Percentiles rank a stretch among this genome's conserved stretches.
Evolutionary conservation across 92 coral and sea anemone genomes (phyloP).

Genomic region (Epizoanthus illoricatus): DNA sequence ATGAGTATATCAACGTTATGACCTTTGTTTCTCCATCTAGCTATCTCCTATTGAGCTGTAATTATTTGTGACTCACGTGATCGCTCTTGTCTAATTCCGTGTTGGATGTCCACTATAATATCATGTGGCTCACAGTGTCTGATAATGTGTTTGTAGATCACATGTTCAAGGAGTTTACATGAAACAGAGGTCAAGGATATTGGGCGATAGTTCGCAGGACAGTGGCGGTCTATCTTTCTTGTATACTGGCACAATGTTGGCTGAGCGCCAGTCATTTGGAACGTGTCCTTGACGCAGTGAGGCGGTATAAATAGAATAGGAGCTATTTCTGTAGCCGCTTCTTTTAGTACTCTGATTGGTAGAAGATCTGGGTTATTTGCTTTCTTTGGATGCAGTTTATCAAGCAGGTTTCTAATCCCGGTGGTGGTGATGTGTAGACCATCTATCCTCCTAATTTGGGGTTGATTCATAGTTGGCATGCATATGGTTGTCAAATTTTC

Average conservation of each 20-base stretch:
- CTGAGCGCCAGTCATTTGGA: constrained; percentile 47
- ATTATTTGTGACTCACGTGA: constrained; percentile 50
- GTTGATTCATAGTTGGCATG: constrained; percentile 11
- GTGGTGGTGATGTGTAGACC: not conserved
- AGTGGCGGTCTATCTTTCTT: constrained; percentile 50
- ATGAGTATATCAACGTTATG: constrained; percentile 42
- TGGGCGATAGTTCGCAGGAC: constrained; percentile 43
- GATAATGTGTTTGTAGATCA: constrained; percentile 43
- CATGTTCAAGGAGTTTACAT: constrained; percentile 50
- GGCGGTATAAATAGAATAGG: constrained; percentile 46
- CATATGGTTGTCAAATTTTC: constrained; percentile 47
- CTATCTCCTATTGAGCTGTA: constrained; percentile 36
- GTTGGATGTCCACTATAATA: constrained; percentile 48
- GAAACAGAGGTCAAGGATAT: constrained; percentile 52
- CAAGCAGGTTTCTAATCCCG: constrained; percentile 36
- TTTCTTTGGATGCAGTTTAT: constrained; percentile 46
- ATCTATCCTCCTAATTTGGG: not conserved
- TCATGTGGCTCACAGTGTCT: constrained; percentile 32
- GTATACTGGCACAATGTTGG: constrained; percentile 40
- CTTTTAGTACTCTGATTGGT: constrained; percentile 41
- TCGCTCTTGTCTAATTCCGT: constrained; percentile 39
- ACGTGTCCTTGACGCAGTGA: constrained; percentile 38
- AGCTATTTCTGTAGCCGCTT: constrained; percentile 52
- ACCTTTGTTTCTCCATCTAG: constrained; percentile 36
- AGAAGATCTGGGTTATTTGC: constrained; percentile 48